These are phyloP conservation scores for Dreissena polymorpha DNA, from an alignment of 1,140 invertebrate species.

Conservation along the genomic window DNA sequence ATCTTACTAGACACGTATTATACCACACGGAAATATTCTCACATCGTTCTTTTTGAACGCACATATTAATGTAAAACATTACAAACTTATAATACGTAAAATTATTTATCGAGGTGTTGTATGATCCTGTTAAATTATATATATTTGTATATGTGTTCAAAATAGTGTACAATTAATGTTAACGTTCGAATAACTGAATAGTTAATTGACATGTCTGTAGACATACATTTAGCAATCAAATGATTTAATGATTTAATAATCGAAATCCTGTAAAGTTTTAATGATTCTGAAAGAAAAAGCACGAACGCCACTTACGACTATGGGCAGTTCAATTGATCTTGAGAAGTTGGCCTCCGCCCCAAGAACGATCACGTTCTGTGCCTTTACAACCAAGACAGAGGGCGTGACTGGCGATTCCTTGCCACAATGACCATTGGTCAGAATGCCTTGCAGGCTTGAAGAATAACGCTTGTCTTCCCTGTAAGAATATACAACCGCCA, in stretches of 20 bases:
- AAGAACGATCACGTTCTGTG: constrained; percentile 5
- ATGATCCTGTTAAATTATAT: too few relatives aligned
- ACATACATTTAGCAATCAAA: not conserved
- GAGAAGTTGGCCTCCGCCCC: constrained; percentile 34
- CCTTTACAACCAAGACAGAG: constrained; percentile 59
- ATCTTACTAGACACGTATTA: too few relatives aligned
- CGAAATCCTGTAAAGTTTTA: not conserved
- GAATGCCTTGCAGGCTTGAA: constrained; percentile 52
- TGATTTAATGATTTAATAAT: not conserved
- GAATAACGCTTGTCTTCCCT: constrained; percentile 28
- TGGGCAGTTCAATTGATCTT: constrained; percentile 33
- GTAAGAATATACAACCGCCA: not conserved
- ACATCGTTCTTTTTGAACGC: too few relatives aligned
- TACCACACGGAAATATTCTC: too few relatives aligned
- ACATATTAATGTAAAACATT: too few relatives aligned
- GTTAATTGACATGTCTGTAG: not conserved
- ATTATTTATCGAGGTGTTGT: too few relatives aligned
- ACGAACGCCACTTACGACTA: constrained; percentile 19
- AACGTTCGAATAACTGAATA: too few relatives aligned
- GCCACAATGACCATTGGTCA: constrained; percentile 66
- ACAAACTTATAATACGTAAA: too few relatives aligned
- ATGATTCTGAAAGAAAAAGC: not conserved
- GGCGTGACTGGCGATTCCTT: constrained; percentile 30
- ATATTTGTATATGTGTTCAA: too few relatives aligned
- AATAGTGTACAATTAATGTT: too few relatives aligned